Conservation (phyloP, 2,888 invertebrate species). For the Chelonus formosanus region DNA sequence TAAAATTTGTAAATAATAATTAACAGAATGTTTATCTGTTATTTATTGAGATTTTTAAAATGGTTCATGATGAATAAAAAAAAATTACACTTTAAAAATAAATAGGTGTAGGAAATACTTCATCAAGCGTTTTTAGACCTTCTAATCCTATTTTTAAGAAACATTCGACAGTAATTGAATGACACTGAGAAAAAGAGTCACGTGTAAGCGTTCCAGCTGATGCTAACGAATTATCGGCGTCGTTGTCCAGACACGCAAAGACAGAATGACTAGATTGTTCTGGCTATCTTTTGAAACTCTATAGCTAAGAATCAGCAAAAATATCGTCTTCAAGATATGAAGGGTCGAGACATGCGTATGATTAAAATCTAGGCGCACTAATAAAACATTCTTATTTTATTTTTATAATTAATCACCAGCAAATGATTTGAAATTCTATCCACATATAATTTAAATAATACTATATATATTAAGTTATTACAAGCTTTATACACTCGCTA, state of each 20-base stretch:
- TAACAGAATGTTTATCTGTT: no score
- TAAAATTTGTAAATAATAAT: no score
- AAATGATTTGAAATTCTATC: no score
- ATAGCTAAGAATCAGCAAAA: constrained; percentile 31
- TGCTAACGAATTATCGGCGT: constrained; percentile 21
- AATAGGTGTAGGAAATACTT: no score
- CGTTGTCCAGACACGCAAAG: constrained; percentile 23
- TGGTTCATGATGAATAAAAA: no score
- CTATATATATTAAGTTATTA: no score
- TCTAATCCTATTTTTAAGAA: no score
- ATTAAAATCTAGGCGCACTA: constrained; percentile 13
- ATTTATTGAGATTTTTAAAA: no score
- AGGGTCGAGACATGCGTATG: constrained; percentile 13
- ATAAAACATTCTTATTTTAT: constrained; percentile 4
- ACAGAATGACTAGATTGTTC: constrained; percentile 18
- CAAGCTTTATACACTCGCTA: no score
- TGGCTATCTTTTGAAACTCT: constrained; percentile 25
- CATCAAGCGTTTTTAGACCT: no score
- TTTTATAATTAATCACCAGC: background rate
- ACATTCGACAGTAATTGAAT: background rate
- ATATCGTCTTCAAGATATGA: constrained; percentile 19
- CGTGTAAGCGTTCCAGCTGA: constrained; percentile 22
- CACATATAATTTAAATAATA: no score
- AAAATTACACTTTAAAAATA: no score
- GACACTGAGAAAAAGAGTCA: background rate